Percentiles rank a stretch among this genome's conserved stretches.
phyloP scores from a whole-genome alignment of 2,888 invertebrate species.

The Phlogophora meticulosa region DNA sequence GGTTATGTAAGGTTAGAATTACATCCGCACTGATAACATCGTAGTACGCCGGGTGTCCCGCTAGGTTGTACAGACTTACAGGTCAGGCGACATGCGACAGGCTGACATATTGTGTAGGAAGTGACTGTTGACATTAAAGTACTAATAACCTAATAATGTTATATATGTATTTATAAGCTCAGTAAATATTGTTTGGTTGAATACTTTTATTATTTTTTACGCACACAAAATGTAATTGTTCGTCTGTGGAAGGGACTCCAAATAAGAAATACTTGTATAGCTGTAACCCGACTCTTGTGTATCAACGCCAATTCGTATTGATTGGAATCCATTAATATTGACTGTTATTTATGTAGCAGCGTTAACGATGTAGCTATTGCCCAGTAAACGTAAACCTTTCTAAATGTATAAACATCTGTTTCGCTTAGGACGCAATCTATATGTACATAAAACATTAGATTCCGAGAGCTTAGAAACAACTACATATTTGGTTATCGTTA shows the following conservation, averaged over 20 bases:
- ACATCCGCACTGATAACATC: slow-evolving; percentile 13
- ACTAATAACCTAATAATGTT: neutral
- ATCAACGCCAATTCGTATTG: slow-evolving; percentile 15
- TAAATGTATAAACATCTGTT: slow-evolving; percentile 48
- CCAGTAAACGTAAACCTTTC: slow-evolving; percentile 52
- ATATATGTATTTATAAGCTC: neutral
- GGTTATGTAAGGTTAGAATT: slow-evolving; percentile 26
- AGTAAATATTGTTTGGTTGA: neutral
- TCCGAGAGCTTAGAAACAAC: slow-evolving; percentile 14
- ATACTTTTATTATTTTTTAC: neutral
- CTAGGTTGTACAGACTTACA: neutral
- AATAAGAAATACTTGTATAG: neutral
- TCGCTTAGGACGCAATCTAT: slow-evolving; percentile 43
- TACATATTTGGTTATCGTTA: neutral
- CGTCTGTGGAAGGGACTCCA: neutral
- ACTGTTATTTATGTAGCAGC: slow-evolving; percentile 23
- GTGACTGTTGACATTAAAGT: neutral
- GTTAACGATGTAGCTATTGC: slow-evolving; percentile 34
- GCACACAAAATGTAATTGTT: neutral
- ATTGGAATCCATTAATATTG: slow-evolving; percentile 31
- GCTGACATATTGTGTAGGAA: slow-evolving; percentile 13
- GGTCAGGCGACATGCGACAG: neutral
- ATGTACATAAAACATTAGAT: slow-evolving; percentile 43
- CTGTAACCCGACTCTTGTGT: neutral
- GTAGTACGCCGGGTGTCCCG: neutral